Percentiles rank a stretch among this genome's conserved stretches.
Evolutionary conservation across 2,113 vertebrate species (phyloP).

Genomic region (Callorhinus ursinus): DNA sequence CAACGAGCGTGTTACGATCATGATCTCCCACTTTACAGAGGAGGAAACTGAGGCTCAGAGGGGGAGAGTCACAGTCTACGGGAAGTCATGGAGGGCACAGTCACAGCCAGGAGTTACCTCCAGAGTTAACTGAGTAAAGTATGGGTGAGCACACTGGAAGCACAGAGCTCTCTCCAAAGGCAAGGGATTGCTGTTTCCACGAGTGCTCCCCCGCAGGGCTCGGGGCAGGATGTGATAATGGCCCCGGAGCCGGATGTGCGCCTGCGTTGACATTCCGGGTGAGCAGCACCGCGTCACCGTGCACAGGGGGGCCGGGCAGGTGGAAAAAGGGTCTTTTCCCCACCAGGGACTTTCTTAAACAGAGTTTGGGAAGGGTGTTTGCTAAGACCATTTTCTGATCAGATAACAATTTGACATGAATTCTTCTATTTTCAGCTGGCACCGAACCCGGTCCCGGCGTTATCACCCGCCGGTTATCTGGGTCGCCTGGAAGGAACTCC

Average conservation of each 20-base stretch:
- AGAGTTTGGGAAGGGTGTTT: conserved; percentile 47
- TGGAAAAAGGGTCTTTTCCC: neutral
- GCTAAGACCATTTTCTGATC: conserved; percentile 75
- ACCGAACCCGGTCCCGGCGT: conserved; percentile 76
- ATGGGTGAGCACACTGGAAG: rapidly evolving
- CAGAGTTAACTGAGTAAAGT: neutral
- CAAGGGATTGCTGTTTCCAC: neutral
- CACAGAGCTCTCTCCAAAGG: rapidly evolving
- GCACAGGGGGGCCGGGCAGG: neutral
- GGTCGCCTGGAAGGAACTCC: conserved; percentile 95
- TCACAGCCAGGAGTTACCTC: neutral
- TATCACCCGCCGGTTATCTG: conserved; percentile 90
- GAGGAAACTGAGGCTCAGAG: neutral
- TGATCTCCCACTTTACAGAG: neutral
- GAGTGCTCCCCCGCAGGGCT: rapidly evolving
- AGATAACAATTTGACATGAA: conserved; percentile 77
- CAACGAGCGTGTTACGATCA: neutral
- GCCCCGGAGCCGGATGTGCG: neutral
- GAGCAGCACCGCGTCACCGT: neutral
- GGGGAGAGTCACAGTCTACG: rapidly evolving
- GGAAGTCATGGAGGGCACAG: rapidly evolving
- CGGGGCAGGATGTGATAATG: rapidly evolving
- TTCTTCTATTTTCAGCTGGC: conserved; percentile 83
- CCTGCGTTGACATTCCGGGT: neutral
- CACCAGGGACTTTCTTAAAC: conserved; percentile 16